Conservation (phyloP, 2,797 vertebrate genomes). For the Uromys caudimaculatus region DNA sequence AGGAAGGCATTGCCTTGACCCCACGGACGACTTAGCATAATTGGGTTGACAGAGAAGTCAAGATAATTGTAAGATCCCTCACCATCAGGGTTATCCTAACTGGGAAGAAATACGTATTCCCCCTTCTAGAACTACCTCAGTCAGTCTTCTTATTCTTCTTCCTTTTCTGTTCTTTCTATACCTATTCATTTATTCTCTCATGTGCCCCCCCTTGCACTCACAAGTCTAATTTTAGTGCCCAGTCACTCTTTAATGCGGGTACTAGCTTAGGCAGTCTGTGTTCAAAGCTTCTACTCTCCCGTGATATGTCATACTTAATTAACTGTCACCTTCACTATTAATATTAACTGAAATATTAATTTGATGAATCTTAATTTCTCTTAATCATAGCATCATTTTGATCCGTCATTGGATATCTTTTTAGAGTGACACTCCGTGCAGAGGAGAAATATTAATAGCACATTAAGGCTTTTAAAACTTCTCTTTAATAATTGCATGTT, state of each 20-base stretch:
- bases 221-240: slow-evolving; percentile 65
- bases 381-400: slow-evolving; percentile 83
- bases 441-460: slow-evolving; percentile 74
- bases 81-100: slow-evolving; percentile 37
- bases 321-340: slow-evolving; percentile 81
- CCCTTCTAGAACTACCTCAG: slow-evolving; percentile 34
- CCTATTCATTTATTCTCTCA: slow-evolving; percentile 61
- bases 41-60: slow-evolving; percentile 43
- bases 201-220: background rate
- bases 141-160: slow-evolving; percentile 54
- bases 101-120: background rate
- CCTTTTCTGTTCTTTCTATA: slow-evolving; percentile 72
- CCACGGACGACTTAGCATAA: slow-evolving; percentile 45
- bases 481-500: slow-evolving; percentile 67
- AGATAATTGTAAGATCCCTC: slow-evolving; percentile 66
- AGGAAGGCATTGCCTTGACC: slow-evolving; percentile 30
- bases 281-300: slow-evolving; percentile 76
- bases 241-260: slow-evolving; percentile 68
- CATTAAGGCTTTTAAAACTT: slow-evolving; percentile 48
- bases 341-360: slow-evolving; percentile 81
- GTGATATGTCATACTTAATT: slow-evolving; percentile 82
- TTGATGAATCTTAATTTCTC: slow-evolving; percentile 83
- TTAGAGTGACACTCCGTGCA: slow-evolving; percentile 62
- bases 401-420: slow-evolving; percentile 71
- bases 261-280: slow-evolving; percentile 57